Conservation (phyloP, 2,113 vertebrate species). For the Pelvicachromis taeniatus region DNA sequence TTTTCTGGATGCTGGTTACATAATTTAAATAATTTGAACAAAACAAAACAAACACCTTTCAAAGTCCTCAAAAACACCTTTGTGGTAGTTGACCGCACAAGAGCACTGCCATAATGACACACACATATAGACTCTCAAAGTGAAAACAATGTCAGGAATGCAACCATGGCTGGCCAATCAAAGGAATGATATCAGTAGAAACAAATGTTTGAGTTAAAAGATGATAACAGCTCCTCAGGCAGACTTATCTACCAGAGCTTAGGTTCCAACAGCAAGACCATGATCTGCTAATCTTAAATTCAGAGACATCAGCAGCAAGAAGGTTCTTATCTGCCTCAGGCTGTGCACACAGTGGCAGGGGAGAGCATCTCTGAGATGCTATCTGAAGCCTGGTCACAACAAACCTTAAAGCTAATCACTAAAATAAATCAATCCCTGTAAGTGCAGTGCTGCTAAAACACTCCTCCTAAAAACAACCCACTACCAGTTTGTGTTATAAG, state of each 20-base stretch:
- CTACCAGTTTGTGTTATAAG: neutral
- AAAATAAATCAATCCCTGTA: neutral
- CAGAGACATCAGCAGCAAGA: neutral
- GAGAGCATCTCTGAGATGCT: neutral
- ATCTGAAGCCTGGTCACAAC: neutral
- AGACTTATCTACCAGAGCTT: neutral
- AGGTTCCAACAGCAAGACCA: neutral
- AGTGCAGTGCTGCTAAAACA: neutral
- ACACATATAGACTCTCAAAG: neutral
- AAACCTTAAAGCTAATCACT: neutral
- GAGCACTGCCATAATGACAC: neutral
- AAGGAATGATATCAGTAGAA: neutral
- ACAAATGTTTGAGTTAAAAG: neutral
- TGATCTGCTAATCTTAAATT: neutral
- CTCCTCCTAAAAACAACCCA: neutral
- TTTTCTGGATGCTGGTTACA: neutral
- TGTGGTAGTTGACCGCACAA: neutral
- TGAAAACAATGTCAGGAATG: neutral
- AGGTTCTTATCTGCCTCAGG: neutral
- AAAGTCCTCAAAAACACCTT: neutral
- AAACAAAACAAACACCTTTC: neutral
- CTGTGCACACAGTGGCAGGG: neutral
- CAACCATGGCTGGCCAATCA: neutral
- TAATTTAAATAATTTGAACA: neutral
- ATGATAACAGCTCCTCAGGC: neutral